Base-by-base conservation (phyloP, 2,888 invertebrate genomes). In the Drosophila dives region DNA sequence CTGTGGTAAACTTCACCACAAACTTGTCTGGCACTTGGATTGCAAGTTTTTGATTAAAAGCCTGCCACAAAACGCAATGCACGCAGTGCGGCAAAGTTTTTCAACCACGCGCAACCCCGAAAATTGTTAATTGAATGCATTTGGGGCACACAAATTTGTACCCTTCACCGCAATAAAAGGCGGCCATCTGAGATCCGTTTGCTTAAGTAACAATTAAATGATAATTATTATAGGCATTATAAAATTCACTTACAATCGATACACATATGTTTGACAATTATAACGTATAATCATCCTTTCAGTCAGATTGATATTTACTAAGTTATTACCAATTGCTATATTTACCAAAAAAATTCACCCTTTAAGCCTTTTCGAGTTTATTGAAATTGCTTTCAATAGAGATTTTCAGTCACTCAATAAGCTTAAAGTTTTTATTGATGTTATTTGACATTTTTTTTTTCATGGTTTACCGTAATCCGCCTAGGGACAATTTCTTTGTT, bases 121-220 rank as follows among this genome's bases (percentile, higher is more conserved):
- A 83, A 85, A 89, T 87, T 88, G 90, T 89, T 89, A 85, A 85
- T 85, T 89, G 85, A 85, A 85, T 85, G 85, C 88, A 85, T 83
- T 79, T 66, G 48, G 66, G 74, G 69, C 50, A 62, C 36, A 50
- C 61, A 59, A 29, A 29, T 71, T 50, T 61, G 62, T 64, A 72
- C 61, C 64, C 61, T 75, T 50, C 61, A 75, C 60, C 50, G n/a
- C 65, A 75, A 60, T 61, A 65, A 65, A 40, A 51, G 61, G 42
- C 56, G 61, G 49, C 51, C 79, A 75, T 49, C 40, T 58, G 56
- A 34, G n/a, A 29, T 32, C 38, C 32, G 32, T 3, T 40, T 20
- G 2, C 29, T 11, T 15, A 29, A 38, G 7, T 11, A 29, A 15
- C 26, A 26, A 1, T 8, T 29, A n/a, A 26, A 29, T n/a, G 10